Conservation (phyloP, 2,888 invertebrate species). For the Trissolcus japonicus region DNA sequence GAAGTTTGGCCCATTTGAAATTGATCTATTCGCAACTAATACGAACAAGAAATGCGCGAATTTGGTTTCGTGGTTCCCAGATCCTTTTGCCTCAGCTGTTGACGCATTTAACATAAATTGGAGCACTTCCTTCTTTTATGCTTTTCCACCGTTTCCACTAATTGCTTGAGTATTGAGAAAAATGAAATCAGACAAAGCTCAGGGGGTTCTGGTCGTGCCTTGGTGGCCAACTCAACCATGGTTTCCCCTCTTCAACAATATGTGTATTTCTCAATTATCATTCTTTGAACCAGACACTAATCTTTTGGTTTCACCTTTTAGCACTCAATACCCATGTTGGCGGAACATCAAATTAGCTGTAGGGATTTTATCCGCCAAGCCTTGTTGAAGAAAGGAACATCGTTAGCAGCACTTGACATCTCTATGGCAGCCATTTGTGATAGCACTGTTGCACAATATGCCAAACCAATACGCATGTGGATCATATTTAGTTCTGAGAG, state of each 20-base stretch:
- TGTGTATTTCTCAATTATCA: neutral
- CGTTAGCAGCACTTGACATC: slow-evolving; percentile 13
- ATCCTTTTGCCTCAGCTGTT: neutral
- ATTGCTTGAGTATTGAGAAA: neutral
- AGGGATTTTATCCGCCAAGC: slow-evolving; percentile 61
- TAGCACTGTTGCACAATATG: slow-evolving; percentile 58
- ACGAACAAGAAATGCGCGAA: neutral
- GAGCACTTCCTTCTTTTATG: neutral
- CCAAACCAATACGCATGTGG: slow-evolving; percentile 41
- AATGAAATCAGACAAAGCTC: neutral
- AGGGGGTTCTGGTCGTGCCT: slow-evolving; percentile 1
- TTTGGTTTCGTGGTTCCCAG: neutral
- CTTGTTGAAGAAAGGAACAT: slow-evolving; percentile 50
- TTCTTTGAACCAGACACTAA: neutral
- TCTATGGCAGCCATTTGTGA: slow-evolving; percentile 10
- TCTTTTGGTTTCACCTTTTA: slow-evolving; percentile 59
- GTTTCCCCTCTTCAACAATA: neutral
- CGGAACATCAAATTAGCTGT: slow-evolving; percentile 63
- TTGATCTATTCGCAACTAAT: neutral
- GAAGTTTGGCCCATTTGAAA: neutral
- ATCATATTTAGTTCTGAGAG: slow-evolving; percentile 25
- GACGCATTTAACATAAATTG: neutral
- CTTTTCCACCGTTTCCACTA: neutral
- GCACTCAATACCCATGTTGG: slow-evolving; percentile 59
- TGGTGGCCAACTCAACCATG: neutral